Conservation (phyloP, 2,888 invertebrate genomes). For the Oxytorus armatus region DNA sequence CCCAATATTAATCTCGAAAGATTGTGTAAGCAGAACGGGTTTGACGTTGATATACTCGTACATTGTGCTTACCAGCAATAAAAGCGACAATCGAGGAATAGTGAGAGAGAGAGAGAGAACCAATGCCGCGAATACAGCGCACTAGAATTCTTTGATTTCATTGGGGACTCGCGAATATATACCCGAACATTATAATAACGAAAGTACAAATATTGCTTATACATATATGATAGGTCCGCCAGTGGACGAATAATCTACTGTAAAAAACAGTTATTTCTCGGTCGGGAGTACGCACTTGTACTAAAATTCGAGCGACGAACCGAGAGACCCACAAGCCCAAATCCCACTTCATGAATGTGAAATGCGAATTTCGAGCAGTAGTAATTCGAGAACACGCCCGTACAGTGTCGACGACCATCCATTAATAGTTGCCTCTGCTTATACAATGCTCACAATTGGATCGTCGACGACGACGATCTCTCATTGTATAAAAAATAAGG, state of each 20-base stretch:
- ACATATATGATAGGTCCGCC: neutral
- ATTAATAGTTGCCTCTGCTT: slow-evolving; percentile 51
- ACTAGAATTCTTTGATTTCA: slow-evolving; percentile 49
- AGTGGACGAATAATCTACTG: slow-evolving; percentile 24
- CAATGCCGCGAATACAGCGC: slow-evolving; percentile 8
- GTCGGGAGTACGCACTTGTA: slow-evolving; percentile 66
- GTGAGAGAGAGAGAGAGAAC: slow-evolving; percentile 7
- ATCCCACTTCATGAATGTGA: slow-evolving; percentile 80
- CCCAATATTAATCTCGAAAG: too few species aligned
- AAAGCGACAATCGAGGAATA: slow-evolving; percentile 10
- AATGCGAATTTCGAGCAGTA: slow-evolving; percentile 70
- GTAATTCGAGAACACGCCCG: slow-evolving; percentile 58
- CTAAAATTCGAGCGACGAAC: slow-evolving; percentile 59
- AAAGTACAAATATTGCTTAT: slow-evolving; percentile 10
- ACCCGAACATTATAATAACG: slow-evolving; percentile 53
- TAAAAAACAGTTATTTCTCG: slow-evolving; percentile 70
- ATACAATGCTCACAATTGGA: slow-evolving; percentile 31
- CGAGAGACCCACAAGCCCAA: slow-evolving; percentile 58
- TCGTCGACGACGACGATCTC: too few species aligned
- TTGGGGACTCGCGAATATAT: slow-evolving; percentile 24
- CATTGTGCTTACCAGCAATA: slow-evolving; percentile 26
- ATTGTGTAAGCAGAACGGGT: neutral
- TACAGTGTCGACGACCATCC: slow-evolving; percentile 17
- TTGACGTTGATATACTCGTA: slow-evolving; percentile 11
- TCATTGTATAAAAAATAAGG: too few species aligned